A percentile compares a stretch with the other conserved stretches of the same genome.
Evolutionary conservation across 2,888 invertebrate species (phyloP).

Genomic region (Spodoptera exigua): DNA sequence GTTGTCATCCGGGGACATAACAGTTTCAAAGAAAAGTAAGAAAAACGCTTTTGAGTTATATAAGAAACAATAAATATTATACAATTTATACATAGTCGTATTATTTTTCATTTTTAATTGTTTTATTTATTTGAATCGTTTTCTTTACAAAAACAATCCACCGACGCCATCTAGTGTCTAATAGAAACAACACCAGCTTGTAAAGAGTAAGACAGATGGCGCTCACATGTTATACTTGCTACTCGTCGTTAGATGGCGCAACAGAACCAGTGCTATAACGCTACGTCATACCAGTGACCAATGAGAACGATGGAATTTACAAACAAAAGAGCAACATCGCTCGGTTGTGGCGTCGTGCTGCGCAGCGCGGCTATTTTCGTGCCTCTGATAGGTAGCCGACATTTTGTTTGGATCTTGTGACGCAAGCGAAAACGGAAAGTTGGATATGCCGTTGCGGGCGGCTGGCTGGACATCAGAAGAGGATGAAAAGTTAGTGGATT

Average conservation of each 20-base stretch:
- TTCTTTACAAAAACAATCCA: background rate
- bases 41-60: background rate
- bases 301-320: conserved; percentile 62
- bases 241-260: conserved; percentile 57
- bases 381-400: conserved; percentile 83
- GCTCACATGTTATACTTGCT: background rate
- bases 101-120: background rate
- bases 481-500: conserved; percentile 79
- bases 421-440: conserved; percentile 61
- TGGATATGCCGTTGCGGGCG: conserved; percentile 83
- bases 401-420: conserved; percentile 80
- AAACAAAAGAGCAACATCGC: conserved; percentile 61
- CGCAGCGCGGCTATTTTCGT: conserved; percentile 83
- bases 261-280: background rate
- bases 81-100: background rate
- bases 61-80: background rate
- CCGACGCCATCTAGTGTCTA: conserved; percentile 52
- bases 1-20: conserved; percentile 17
- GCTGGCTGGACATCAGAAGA: conserved; percentile 81
- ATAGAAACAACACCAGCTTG: conserved; percentile 7
- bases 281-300: conserved; percentile 62
- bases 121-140: too few relatives aligned
- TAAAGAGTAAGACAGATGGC: conserved; percentile 5
- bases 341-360: conserved; percentile 80
- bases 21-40: background rate